Conservation (phyloP, 2,888 invertebrate genomes). For the Hofmannophila pseudospretella region DNA sequence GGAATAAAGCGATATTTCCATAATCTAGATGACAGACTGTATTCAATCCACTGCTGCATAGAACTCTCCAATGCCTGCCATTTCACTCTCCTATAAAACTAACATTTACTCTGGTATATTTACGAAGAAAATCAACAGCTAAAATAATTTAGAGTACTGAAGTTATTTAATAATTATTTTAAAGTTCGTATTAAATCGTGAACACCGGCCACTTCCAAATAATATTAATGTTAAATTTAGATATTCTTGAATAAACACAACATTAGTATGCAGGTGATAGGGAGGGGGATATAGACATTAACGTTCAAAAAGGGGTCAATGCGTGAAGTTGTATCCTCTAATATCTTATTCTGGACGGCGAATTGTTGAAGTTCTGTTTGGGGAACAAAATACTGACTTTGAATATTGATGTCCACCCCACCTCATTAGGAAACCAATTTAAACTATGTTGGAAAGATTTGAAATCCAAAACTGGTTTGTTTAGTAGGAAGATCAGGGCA, state of each 20-base stretch:
- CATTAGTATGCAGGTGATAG: conserved; percentile 68
- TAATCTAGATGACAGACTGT: too few species aligned
- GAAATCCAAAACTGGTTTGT: neutral
- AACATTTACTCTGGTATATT: too few species aligned
- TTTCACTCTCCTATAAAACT: too few species aligned
- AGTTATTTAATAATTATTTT: too few species aligned
- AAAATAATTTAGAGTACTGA: too few species aligned
- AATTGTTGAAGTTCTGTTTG: conserved; percentile 53
- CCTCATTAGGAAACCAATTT: conserved; percentile 33
- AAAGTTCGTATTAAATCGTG: too few species aligned
- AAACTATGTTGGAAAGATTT: conserved; percentile 24
- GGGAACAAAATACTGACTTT: conserved; percentile 53
- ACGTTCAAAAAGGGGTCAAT: conserved; percentile 75
- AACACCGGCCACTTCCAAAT: conserved; percentile 9
- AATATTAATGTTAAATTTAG: conserved; percentile 27
- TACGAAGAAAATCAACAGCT: too few species aligned
- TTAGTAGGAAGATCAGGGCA: too few species aligned
- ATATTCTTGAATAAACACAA: conserved; percentile 22
- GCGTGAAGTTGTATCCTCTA: conserved; percentile 70
- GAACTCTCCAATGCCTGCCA: too few species aligned
- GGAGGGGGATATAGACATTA: conserved; percentile 56
- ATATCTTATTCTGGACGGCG: conserved; percentile 67
- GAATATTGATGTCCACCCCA: conserved; percentile 62
- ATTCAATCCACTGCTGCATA: too few species aligned
- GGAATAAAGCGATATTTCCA: too few species aligned